Base-by-base conservation (phyloP, 2,113 vertebrate species). In the Scalopus aquaticus region DNA sequence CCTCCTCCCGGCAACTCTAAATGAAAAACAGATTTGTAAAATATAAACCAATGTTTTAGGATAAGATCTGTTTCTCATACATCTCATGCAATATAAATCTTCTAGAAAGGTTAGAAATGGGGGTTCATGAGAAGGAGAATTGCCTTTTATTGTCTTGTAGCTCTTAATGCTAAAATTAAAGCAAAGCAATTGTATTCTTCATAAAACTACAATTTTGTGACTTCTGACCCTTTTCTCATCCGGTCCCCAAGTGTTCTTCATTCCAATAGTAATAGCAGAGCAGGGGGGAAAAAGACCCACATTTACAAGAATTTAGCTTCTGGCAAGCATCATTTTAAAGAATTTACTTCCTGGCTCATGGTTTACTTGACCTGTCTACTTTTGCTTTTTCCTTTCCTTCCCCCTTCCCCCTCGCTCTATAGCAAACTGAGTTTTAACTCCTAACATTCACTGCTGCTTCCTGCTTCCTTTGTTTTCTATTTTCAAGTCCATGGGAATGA, bases 401-500 rank as follows among this genome's bases (percentile, higher is more conserved):
- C 90, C 97, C 96, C 97, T 92, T 73, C 96, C 97, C 96, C 95
- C 97, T 24, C 42, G 1, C 86, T 85, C 30, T 42, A 86, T 35
- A 82, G 88, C 97, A 97, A 97, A 92, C 95, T 97, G 76, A 82
- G 93, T 92, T 96, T 93, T 94, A 95, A 88, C 96, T 0, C 0
- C 95, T 93, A 20, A 85, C 20, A 0, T 93, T 95, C 46, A 24
- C 95, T 83, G 2, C 90, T 92, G 96, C 96, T 98, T 98, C 98
- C 98, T 98, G 97, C 94, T 85, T 62, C 95, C 58, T 98, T 97
- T 96, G 94, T 95, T 97, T 98, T 98, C 98, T 98, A 97, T 98
- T 98, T 98, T 98, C 98, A 98, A 95, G 96, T 97, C 98, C 98
- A 97, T 98, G 98, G 98, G 98, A 98, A 98, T 97, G 96, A 97